Evolutionary conservation across 2,888 invertebrate genomes (phyloP).

Genomic region (Piscicola geometra): DNA sequence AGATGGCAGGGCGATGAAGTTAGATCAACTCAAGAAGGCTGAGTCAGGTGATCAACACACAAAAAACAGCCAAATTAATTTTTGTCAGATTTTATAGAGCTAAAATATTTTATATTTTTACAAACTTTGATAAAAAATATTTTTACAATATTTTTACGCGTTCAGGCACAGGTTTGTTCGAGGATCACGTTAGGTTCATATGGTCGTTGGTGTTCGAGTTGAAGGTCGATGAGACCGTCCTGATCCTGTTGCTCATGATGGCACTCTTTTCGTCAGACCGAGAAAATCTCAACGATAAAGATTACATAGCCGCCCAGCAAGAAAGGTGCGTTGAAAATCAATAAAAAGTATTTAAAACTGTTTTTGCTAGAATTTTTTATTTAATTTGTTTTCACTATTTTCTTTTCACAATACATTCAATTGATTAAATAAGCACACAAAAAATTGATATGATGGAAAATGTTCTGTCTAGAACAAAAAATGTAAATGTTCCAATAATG

Average conservation of each 20-base stretch:
- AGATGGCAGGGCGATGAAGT: conserved; percentile 67
- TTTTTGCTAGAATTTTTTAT: too few relatives aligned
- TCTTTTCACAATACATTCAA: background rate
- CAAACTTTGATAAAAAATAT: too few relatives aligned
- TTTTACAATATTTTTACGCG: too few relatives aligned
- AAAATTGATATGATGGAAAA: too few relatives aligned
- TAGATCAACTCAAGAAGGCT: conserved; percentile 77
- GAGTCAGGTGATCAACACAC: conserved; percentile 44
- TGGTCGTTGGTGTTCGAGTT: conserved; percentile 71
- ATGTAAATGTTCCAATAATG: too few relatives aligned
- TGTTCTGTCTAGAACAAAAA: too few relatives aligned
- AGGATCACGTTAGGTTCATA: conserved; percentile 56
- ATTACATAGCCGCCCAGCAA: conserved; percentile 53
- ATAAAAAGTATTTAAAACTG: conserved; percentile 5
- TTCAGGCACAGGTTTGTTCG: conserved; percentile 48
- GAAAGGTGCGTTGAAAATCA: conserved; percentile 53
- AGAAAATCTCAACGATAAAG: conserved; percentile 62
- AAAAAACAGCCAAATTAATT: too few relatives aligned
- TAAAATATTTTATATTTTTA: too few relatives aligned
- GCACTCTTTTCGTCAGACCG: conserved; percentile 82
- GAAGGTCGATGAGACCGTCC: conserved; percentile 79
- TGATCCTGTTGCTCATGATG: conserved; percentile 85
- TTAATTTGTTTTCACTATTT: background rate
- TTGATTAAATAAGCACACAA: too few relatives aligned
- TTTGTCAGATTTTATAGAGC: too few relatives aligned